These are phyloP conservation scores for Meteorus cinctellus DNA, from an alignment of 2,888 invertebrate genomes.

Conservation along the genomic window DNA sequence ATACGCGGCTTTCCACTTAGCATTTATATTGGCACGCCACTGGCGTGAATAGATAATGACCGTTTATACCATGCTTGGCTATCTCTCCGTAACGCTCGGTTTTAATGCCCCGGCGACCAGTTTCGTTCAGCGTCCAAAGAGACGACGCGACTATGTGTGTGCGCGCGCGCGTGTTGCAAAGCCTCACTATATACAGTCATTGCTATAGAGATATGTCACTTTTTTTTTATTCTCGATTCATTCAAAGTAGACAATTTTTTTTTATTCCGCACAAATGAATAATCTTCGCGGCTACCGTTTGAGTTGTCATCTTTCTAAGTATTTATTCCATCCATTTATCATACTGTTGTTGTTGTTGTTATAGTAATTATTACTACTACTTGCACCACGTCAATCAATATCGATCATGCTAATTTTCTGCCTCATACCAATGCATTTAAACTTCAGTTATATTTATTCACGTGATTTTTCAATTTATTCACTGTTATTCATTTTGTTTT, in stretches of 20 bases:
- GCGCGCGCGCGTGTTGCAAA: background rate
- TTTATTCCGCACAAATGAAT: slow-evolving; percentile 17
- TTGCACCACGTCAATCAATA: background rate
- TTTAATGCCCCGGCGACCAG: slow-evolving; percentile 39
- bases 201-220: background rate
- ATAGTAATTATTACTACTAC: background rate
- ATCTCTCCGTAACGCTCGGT: slow-evolving; percentile 40
- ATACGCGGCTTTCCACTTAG: slow-evolving; percentile 56
- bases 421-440: background rate
- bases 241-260: background rate
- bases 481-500: background rate
- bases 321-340: slow-evolving; percentile 34
- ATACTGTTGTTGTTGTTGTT: background rate
- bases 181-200: background rate
- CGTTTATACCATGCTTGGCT: slow-evolving; percentile 57
- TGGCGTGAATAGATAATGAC: slow-evolving; percentile 65
- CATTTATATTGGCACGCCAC: slow-evolving; percentile 62
- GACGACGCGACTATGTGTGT: slow-evolving; percentile 34
- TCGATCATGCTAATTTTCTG: background rate
- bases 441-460: background rate
- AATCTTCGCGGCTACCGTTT: slow-evolving; percentile 26
- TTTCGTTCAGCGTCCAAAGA: slow-evolving; percentile 33
- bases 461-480: background rate
- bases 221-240: background rate
- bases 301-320: background rate